Percentiles rank a stretch among this genome's conserved stretches.
Conservation (phyloP, 2,797 vertebrate genomes). For the Lacerta viridis region DNA sequence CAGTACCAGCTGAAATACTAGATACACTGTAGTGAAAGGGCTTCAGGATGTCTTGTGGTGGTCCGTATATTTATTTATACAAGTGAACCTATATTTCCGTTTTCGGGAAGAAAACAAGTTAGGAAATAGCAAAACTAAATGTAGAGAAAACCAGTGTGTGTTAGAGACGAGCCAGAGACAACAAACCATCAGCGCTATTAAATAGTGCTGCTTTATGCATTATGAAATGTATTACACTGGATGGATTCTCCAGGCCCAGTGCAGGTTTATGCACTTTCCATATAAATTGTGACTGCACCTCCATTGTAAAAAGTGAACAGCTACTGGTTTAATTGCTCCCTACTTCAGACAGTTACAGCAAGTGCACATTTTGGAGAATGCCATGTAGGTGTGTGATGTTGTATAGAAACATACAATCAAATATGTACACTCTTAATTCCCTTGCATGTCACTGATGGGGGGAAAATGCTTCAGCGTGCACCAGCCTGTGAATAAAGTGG, state of each 20-base stretch:
- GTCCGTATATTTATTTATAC: constrained; percentile 22
- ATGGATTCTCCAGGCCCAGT: constrained; percentile 6
- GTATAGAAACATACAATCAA: constrained; percentile 13
- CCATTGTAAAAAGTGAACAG: background rate
- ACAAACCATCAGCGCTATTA: constrained; percentile 21
- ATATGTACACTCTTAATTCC: background rate
- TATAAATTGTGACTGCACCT: background rate
- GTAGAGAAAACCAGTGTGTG: constrained; percentile 6
- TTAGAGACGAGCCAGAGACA: constrained; percentile 13
- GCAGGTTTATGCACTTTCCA: background rate
- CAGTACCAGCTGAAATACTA: constrained; percentile 3
- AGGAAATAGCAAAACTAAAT: constrained; percentile 11
- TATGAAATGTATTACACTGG: background rate
- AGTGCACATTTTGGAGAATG: background rate
- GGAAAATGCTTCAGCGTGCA: constrained; percentile 38
- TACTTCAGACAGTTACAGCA: constrained; percentile 13
- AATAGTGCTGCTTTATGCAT: constrained; percentile 25
- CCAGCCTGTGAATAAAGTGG: constrained; percentile 43
- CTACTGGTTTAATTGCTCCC: constrained; percentile 13
- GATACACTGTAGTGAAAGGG: background rate
- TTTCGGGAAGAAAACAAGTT: constrained; percentile 2
- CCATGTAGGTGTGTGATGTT: background rate
- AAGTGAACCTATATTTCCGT: constrained; percentile 5
- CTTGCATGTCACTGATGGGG: constrained; percentile 29
- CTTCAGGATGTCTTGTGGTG: constrained; percentile 10